Conservation (phyloP, 2,797 vertebrate genomes). For the Salarias fasciatus region DNA sequence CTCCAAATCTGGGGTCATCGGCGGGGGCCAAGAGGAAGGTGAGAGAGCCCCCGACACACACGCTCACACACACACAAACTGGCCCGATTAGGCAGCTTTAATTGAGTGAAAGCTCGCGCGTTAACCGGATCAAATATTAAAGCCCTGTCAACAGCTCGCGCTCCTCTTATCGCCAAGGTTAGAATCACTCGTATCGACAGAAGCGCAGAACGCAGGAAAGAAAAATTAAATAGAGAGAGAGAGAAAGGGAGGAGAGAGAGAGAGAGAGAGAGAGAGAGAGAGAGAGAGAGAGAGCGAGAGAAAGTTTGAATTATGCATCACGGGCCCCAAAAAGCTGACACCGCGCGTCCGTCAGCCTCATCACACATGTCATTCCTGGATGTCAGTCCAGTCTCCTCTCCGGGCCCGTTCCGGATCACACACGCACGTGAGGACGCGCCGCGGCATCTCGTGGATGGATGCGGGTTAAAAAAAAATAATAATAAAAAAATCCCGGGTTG, state of each 20-base stretch:
- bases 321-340: no score
- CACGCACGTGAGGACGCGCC: slow-evolving; percentile 21
- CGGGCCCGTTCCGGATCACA: slow-evolving; percentile 6
- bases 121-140: slow-evolving; percentile 44
- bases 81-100: slow-evolving; percentile 15
- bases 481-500: no score
- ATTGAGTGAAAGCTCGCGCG: slow-evolving; percentile 37
- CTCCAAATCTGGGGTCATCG: slow-evolving; percentile 58
- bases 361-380: slow-evolving; percentile 47
- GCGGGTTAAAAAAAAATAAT: no score
- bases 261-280: neutral
- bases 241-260: neutral
- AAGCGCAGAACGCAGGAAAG: no score
- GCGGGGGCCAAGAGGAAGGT: slow-evolving; percentile 16
- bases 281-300: neutral
- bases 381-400: no score
- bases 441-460: slow-evolving; percentile 32
- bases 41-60: slow-evolving; percentile 17
- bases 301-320: slow-evolving; percentile 43
- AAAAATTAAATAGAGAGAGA: no score
- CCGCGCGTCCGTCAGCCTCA: slow-evolving; percentile 12
- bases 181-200: slow-evolving; percentile 18
- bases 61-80: no score
- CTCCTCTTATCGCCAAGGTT: slow-evolving; percentile 58
- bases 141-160: slow-evolving; percentile 54